Evolutionary conservation across 2,113 vertebrate genomes (phyloP), one percentile per base, ranked within the genome.

Genomic region (Ceuthmochares aereus): DNA sequence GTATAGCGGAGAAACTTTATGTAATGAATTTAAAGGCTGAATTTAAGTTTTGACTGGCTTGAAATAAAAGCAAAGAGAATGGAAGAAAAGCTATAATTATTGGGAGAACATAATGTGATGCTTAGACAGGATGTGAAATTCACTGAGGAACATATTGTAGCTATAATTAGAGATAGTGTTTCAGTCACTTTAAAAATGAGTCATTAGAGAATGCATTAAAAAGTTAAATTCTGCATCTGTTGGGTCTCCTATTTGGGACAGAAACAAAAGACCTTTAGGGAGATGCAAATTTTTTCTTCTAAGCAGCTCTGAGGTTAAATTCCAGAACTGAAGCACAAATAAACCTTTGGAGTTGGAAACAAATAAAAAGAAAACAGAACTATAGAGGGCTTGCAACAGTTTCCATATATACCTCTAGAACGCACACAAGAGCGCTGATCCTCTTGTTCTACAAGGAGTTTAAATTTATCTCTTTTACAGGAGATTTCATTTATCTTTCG

Each of bases 81-180:
- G n/a, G 82, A 94, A 94, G 83, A 96, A 97, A 95, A 90, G 89
- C 91, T 96, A 93, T 97, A 97, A 97, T 95, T 94, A 95, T 94
- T 97, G 93, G 89, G 90, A 93, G 96, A 97, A 96, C 96, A 97
- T 96, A 96, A 96, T 95, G 96, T 95, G 90, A 95, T 96, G 93
- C 92, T 97, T 97, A 95, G 90, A 96, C 88, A 95, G 94, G 89
- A 97, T 96, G 87, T 93, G 91, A 96, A 96, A 96, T 96, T 97
- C 30, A 11, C 96, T 97, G 77, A 97, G 89, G 95, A 97, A 95
- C 96, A 97, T 97, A 97, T 97, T 97, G 96, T 34, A 0, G 79
- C 94, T 97, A 97, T 97, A 97, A 97, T 97, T 97, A 97, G 96
- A 97, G 95, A 96, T 90, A 94, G 89, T 95, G 91, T 92, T 97